These are phyloP conservation scores for Zygogramma bicolorata DNA, from an alignment of 2,888 invertebrate genomes.

Conservation along the genomic window DNA sequence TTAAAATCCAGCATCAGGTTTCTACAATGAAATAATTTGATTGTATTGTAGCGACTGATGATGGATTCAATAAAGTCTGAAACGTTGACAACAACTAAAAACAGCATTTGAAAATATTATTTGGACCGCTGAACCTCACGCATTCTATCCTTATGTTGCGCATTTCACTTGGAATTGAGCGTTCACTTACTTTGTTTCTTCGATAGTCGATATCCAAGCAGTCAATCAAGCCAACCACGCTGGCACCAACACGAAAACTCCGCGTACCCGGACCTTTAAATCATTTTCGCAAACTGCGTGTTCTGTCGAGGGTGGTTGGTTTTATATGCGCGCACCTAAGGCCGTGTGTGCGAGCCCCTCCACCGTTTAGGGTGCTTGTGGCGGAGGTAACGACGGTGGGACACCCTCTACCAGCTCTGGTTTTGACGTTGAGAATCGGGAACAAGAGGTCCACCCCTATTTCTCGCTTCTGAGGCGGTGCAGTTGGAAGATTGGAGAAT, in stretches of 20 bases:
- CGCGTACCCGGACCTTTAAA: neutral
- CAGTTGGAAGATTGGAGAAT: too few species aligned
- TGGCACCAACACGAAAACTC: neutral
- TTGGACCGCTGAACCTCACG: too few species aligned
- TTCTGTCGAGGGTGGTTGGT: conserved; percentile 58
- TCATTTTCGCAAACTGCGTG: conserved; percentile 53
- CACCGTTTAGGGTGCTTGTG: conserved; percentile 28
- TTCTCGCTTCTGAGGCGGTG: neutral
- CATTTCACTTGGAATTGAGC: neutral
- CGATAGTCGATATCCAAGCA: neutral
- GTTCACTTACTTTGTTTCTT: neutral
- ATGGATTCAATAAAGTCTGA: too few species aligned
- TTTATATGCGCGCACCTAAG: conserved; percentile 54
- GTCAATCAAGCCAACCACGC: neutral
- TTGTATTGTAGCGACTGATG: too few species aligned
- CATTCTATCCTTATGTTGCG: too few species aligned
- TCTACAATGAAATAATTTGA: too few species aligned
- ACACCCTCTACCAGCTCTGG: neutral
- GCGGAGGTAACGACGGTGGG: neutral
- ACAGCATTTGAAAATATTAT: neutral
- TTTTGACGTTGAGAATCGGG: neutral
- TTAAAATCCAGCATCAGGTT: too few species aligned
- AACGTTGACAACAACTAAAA: too few species aligned
- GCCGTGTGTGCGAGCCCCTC: conserved; percentile 53
- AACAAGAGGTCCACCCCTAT: neutral